Conservation (phyloP, 2,113 vertebrate genomes). For the Anhinga anhinga region DNA sequence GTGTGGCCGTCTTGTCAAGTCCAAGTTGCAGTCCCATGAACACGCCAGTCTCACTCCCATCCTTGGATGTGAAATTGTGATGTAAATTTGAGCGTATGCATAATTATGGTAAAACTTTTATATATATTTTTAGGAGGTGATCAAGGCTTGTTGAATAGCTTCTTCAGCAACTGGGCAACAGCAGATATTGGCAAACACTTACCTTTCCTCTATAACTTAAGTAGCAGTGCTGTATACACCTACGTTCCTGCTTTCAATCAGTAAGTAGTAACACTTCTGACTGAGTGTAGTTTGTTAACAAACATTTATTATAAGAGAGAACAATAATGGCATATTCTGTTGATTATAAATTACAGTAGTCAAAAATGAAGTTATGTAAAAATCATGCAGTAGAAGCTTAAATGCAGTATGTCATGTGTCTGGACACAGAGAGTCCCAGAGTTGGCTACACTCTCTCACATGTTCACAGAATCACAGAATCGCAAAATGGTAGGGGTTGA, state of each 20-base stretch:
- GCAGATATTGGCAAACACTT: constrained; percentile 79
- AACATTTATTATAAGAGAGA: background rate
- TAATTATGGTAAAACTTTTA: background rate
- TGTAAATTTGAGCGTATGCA: background rate
- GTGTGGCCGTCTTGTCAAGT: background rate
- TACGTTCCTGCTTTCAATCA: constrained; percentile 81
- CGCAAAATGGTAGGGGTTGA: too few species aligned
- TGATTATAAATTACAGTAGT: background rate
- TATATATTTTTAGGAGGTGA: constrained; percentile 78
- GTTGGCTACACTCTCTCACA: background rate
- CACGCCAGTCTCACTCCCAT: background rate
- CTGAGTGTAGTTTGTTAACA: background rate
- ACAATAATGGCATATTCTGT: background rate
- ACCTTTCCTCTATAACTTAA: constrained; percentile 82
- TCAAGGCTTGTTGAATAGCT: constrained; percentile 83
- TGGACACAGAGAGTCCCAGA: background rate
- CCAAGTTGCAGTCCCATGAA: background rate
- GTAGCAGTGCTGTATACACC: constrained; percentile 72
- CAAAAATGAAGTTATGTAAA: background rate
- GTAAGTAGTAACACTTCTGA: constrained; percentile 66
- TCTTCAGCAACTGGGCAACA: constrained; percentile 79
- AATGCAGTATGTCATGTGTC: background rate
- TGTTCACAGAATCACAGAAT: background rate
- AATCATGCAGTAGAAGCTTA: background rate
- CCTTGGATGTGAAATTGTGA: background rate